These are phyloP conservation scores for Zoanthus sociatus DNA, from an alignment of 92 coral and sea anemone genomes.

Conservation along the genomic window DNA sequence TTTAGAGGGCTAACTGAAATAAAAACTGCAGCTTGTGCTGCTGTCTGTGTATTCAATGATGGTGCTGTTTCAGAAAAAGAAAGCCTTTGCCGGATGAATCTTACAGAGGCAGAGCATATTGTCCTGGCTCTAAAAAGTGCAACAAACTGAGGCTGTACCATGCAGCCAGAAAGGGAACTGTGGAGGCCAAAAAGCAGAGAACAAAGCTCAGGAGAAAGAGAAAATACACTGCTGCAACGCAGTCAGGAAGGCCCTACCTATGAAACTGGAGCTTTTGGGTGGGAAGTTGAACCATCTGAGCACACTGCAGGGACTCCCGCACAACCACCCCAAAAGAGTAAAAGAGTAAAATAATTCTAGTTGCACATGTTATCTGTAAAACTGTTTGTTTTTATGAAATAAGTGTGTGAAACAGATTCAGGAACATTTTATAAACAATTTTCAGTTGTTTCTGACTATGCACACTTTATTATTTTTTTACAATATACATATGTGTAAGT, in stretches of 20 bases:
- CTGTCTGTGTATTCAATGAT: conserved; percentile 15
- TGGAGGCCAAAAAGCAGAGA: conserved; percentile 27
- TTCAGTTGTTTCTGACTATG: conserved; percentile 1
- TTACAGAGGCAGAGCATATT: conserved; percentile 24
- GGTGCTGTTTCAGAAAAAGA: conserved; percentile 17
- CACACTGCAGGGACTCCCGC: not conserved
- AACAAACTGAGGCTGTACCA: conserved; percentile 9
- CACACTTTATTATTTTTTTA: not conserved
- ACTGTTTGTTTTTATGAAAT: not conserved
- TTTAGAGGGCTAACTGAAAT: too few species aligned
- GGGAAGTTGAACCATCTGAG: conserved; percentile 15
- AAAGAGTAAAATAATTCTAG: not conserved
- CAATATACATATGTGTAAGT: not conserved
- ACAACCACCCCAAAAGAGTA: not conserved
- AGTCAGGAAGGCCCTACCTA: conserved; percentile 22
- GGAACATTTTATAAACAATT: not conserved
- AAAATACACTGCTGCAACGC: conserved; percentile 21
- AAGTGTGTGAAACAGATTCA: not conserved
- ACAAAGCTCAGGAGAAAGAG: conserved; percentile 23
- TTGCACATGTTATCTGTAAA: not conserved
- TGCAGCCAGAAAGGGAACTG: conserved; percentile 19
- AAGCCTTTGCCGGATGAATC: conserved; percentile 5
- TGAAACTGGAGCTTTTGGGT: conserved; percentile 14
- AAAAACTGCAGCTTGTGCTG: conserved; percentile 23
- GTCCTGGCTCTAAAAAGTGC: not conserved